Evolutionary conservation across 2,888 invertebrate genomes (phyloP).

Genomic region (Phaedon cochleariae): DNA sequence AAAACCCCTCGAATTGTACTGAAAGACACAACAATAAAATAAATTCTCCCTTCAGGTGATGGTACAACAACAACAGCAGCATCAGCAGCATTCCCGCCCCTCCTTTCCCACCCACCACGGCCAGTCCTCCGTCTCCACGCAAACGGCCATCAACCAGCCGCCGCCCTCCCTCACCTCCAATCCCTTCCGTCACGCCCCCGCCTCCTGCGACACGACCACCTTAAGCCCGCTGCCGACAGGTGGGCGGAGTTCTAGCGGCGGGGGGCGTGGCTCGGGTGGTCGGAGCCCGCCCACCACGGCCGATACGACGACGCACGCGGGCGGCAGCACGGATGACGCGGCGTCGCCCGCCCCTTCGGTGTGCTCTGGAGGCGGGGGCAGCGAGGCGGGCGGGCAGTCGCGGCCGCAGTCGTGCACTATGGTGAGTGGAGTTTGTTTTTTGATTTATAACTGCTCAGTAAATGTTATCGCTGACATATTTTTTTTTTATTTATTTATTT

Average conservation of each 20-base stretch:
- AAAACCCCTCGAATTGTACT: no score
- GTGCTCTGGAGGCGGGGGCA: slow-evolving; percentile 56
- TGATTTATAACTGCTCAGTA: no score
- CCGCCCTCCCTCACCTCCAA: slow-evolving; percentile 61
- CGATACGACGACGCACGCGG: slow-evolving; percentile 61
- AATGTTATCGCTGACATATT: no score
- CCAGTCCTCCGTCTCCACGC: slow-evolving; percentile 77
- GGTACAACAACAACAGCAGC: slow-evolving; percentile 50
- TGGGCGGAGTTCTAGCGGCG: no score
- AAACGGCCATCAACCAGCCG: slow-evolving; percentile 70
- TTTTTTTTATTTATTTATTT: no score
- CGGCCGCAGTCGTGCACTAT: slow-evolving; percentile 60
- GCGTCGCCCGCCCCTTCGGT: slow-evolving; percentile 61
- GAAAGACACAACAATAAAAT: no score
- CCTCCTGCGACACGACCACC: slow-evolving; percentile 87
- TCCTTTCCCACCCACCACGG: slow-evolving; percentile 61
- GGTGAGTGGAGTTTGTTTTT: slow-evolving; percentile 52
- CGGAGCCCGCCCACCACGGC: slow-evolving; percentile 59
- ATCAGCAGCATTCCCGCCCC: slow-evolving; percentile 54
- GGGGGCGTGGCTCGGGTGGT: slow-evolving; percentile 60
- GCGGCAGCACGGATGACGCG: slow-evolving; percentile 61
- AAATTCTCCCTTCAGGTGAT: no score
- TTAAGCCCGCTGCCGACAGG: slow-evolving; percentile 80
- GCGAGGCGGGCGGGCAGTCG: slow-evolving; percentile 51
- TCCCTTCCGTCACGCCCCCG: slow-evolving; percentile 65